Base-by-base conservation (phyloP, 2,113 vertebrate species). In the Poeciliopsis prolifica region DNA sequence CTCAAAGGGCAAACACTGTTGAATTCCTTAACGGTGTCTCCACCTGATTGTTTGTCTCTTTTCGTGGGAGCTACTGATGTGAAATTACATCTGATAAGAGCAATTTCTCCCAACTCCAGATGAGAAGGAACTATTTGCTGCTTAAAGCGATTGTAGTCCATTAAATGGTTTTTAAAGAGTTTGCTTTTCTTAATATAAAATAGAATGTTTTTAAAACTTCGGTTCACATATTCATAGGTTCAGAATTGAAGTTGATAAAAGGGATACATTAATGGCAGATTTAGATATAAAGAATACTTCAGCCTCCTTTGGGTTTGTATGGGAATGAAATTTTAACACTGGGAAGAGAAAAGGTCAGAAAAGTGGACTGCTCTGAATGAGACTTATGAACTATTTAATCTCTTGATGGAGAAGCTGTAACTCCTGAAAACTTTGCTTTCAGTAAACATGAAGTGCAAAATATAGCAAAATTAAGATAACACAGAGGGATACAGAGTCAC, bases 1-100 rank as follows among this genome's bases (percentile, higher is more conserved):
- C 68, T 81, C 85, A 88, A 86, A 88, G 86, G 31, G 77, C 68
- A 81, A 75, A 78, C 54, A 48, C 61, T 5, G 54, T 72, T 68
- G 24, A 64, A n/a, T 54, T 58, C 42, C 44, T 17, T 30, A 29
- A 5, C 22, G 70, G 14, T 13, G n/a, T 48, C 33, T 29, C 29
- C 28, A 4, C 48, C 72, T 78, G 74, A 75, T 26, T 26, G 29
- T 19, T n/a, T 29, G 17, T 30, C 31, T 65, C 30, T 77, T 60
- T 58, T 70, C 4, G 14, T 61, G 30, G 74, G 40, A 75, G 17
- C 28, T 33, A 1, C 29, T 5, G n/a, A 30, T 68, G 3, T 68
- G 6, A 61, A 24, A 54, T 75, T n/a, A 68, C 60, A 62, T 13
- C n/a, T 78, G 65, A 69, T 75, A 58, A 44, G 3, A 44, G 8